Evolutionary conservation across 1,140 invertebrate genomes (phyloP).

Genomic region (Elysia chlorotica): DNA sequence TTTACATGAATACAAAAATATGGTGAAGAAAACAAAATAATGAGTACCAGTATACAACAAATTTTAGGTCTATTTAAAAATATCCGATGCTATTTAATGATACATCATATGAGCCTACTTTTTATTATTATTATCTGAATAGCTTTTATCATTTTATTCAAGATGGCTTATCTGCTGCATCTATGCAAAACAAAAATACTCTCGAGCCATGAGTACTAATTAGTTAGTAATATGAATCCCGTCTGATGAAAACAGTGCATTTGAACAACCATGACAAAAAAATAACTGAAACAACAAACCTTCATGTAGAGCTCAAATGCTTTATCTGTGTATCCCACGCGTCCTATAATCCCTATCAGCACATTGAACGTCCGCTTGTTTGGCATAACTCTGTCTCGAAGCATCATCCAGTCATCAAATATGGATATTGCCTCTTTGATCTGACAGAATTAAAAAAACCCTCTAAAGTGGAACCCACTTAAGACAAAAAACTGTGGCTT

Average conservation of each 20-base stretch:
- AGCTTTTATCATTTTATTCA: too few relatives aligned
- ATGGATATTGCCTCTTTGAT: slow-evolving; percentile 19
- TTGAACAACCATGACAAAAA: background rate
- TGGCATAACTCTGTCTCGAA: slow-evolving; percentile 22
- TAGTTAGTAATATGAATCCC: background rate
- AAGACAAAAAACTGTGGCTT: background rate
- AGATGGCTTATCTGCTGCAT: background rate
- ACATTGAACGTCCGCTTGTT: slow-evolving; percentile 8
- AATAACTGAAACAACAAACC: background rate
- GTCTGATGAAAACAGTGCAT: background rate
- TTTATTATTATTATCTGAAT: too few relatives aligned
- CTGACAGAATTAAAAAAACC: slow-evolving; percentile 1
- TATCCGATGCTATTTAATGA: too few relatives aligned
- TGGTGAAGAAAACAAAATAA: too few relatives aligned
- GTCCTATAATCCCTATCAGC: slow-evolving; percentile 19
- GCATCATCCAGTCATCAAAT: slow-evolving; percentile 22
- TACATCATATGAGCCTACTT: too few relatives aligned
- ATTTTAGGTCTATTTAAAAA: too few relatives aligned
- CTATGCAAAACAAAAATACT: background rate
- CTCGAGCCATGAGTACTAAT: background rate
- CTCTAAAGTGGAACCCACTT: background rate
- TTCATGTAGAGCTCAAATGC: slow-evolving; percentile 9
- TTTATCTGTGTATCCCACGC: slow-evolving; percentile 10
- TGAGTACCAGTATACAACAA: too few relatives aligned
- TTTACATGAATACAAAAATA: too few relatives aligned